Percentiles rank a stretch among this genome's conserved stretches.
These are phyloP conservation scores for Montipora capitata DNA, from an alignment of 92 coral and sea anemone species.

Conservation along the genomic window DNA sequence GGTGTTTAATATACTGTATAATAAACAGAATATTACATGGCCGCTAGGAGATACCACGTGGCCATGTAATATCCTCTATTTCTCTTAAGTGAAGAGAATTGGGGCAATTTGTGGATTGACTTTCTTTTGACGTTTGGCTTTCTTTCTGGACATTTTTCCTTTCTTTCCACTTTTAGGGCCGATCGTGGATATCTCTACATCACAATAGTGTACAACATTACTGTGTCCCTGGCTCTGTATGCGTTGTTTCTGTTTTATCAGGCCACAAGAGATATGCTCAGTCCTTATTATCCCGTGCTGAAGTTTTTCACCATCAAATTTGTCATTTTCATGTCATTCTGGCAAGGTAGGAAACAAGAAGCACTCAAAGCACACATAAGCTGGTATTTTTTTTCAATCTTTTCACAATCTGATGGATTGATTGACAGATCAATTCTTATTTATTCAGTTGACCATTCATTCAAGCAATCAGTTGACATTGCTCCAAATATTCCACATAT, in stretches of 20 bases:
- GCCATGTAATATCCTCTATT: too few relatives aligned
- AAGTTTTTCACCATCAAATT: constrained; percentile 99
- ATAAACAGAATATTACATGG: too few relatives aligned
- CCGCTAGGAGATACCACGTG: too few relatives aligned
- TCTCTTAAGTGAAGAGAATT: too few relatives aligned
- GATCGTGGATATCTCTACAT: constrained; percentile 98
- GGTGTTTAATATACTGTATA: too few relatives aligned
- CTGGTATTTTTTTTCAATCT: too few relatives aligned
- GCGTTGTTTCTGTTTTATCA: constrained; percentile 97
- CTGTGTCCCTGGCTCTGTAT: constrained; percentile 94
- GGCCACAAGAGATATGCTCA: constrained; percentile 94
- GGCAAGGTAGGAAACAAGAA: constrained; percentile 88
- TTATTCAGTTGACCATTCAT: too few relatives aligned
- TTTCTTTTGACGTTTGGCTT: too few relatives aligned
- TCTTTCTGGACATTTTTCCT: not conserved
- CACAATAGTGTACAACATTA: constrained; percentile 92
- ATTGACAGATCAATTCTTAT: not conserved
- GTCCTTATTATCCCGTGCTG: constrained; percentile 95
- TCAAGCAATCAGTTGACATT: too few relatives aligned
- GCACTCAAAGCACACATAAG: too few relatives aligned
- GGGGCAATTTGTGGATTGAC: too few relatives aligned
- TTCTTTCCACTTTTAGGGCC: constrained; percentile 76
- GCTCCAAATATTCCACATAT: too few relatives aligned
- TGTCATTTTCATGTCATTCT: constrained; percentile 95
- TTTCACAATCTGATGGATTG: not conserved